phyloP scores from a whole-genome alignment of 2,888 invertebrate genomes.

The Notocelia uddmanniana region DNA sequence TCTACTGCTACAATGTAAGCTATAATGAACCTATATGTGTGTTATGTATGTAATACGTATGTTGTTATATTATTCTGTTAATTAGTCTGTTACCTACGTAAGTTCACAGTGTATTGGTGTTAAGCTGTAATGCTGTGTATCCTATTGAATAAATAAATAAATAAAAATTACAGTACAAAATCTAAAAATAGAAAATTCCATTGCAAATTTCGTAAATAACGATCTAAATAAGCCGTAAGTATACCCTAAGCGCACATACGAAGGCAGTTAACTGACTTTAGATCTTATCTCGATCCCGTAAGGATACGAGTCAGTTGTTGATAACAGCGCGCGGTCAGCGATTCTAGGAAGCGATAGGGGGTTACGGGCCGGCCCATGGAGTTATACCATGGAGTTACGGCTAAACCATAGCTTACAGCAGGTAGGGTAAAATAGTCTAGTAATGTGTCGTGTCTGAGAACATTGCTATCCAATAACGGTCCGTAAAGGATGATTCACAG shows the following conservation, averaged over 20 bases:
- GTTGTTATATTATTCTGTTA: too few relatives aligned
- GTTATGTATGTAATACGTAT: too few relatives aligned
- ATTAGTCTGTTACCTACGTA: too few relatives aligned
- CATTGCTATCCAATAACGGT: too few relatives aligned
- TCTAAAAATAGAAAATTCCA: background rate
- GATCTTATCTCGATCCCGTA: constrained; percentile 5
- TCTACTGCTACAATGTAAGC: too few relatives aligned
- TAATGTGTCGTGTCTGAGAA: too few relatives aligned
- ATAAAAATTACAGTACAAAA: too few relatives aligned
- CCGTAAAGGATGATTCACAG: too few relatives aligned
- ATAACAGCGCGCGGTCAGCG: constrained; percentile 1
- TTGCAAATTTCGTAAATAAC: background rate
- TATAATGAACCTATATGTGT: too few relatives aligned
- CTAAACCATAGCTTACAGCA: background rate
- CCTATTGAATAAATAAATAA: too few relatives aligned
- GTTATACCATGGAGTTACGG: background rate
- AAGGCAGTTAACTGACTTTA: constrained; percentile 1
- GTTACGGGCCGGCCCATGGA: background rate
- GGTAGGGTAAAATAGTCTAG: background rate
- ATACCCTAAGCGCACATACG: background rate
- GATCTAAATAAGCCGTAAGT: background rate
- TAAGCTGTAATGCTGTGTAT: too few relatives aligned
- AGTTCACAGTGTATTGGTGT: too few relatives aligned
- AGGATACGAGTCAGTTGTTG: constrained; percentile 1
- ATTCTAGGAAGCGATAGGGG: constrained; percentile 1